These are phyloP conservation scores for Stercorarius parasiticus DNA, from an alignment of 2,113 vertebrate genomes.

Conservation along the genomic window DNA sequence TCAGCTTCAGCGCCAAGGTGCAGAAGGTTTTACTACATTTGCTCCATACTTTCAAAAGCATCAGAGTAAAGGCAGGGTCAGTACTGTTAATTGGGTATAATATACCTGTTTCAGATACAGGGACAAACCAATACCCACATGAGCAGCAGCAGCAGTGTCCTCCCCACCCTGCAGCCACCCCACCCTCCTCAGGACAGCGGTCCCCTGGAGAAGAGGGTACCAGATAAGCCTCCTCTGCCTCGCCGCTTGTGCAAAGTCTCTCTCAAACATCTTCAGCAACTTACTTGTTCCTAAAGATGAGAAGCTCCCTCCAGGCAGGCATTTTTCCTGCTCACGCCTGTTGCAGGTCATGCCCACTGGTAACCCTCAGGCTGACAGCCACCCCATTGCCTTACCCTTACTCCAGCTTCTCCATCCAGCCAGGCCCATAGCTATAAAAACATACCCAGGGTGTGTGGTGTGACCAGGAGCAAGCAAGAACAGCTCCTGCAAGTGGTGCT, in stretches of 20 bases:
- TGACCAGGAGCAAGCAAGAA: background rate
- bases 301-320: background rate
- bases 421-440: background rate
- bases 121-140: background rate
- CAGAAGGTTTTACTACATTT: background rate
- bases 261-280: background rate
- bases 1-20: background rate
- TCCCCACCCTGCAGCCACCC: background rate
- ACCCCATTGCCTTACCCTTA: background rate
- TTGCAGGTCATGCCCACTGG: fast-evolving
- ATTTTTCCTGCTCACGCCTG: background rate
- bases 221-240: background rate
- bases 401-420: background rate
- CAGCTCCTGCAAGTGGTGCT: background rate
- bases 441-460: fast-evolving
- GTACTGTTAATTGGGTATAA: background rate
- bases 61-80: background rate
- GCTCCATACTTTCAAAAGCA: background rate
- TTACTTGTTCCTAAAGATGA: background rate
- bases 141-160: background rate
- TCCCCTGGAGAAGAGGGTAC: background rate
- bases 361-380: background rate
- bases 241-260: background rate
- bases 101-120: background rate
- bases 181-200: background rate